A percentile compares a stretch with the other conserved stretches of the same genome.
Conservation (phyloP, 2,113 vertebrate species). For the Tetrax tetrax region DNA sequence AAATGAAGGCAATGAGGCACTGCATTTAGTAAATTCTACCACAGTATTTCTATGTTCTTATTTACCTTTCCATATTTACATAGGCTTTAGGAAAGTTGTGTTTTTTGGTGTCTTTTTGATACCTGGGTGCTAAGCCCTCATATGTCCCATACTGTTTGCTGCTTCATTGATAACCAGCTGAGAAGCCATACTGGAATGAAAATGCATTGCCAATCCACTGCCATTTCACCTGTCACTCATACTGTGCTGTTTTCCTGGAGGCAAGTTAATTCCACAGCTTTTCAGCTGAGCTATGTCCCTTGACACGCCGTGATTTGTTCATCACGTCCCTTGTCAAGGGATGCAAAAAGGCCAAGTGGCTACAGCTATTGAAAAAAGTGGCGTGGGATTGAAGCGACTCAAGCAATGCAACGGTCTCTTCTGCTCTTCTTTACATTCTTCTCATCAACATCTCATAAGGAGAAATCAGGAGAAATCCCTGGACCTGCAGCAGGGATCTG, state of each 20-base stretch:
- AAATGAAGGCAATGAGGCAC: not conserved
- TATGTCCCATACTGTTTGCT: not conserved
- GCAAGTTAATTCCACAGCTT: not conserved
- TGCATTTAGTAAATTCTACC: not conserved
- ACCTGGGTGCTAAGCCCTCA: not conserved
- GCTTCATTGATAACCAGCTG: no score
- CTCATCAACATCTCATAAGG: not conserved
- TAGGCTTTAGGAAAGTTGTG: not conserved
- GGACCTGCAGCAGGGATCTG: not conserved
- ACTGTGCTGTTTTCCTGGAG: not conserved
- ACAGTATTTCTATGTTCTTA: not conserved
- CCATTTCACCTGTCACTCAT: not conserved
- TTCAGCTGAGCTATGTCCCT: not conserved
- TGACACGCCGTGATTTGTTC: not conserved
- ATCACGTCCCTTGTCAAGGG: not conserved
- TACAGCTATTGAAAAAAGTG: not conserved
- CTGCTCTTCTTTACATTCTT: no score
- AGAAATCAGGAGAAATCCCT: not conserved
- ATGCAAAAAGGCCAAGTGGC: not conserved
- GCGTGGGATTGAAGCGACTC: not conserved
- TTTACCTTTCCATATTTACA: not conserved
- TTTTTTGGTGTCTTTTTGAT: not conserved
- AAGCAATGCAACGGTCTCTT: not conserved
- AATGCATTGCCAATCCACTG: not conserved
- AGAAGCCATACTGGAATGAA: not conserved